Evolutionary conservation across 2,888 invertebrate species (phyloP), one percentile per base, ranked within the genome.

Genomic region (Sphinx pinastri): DNA sequence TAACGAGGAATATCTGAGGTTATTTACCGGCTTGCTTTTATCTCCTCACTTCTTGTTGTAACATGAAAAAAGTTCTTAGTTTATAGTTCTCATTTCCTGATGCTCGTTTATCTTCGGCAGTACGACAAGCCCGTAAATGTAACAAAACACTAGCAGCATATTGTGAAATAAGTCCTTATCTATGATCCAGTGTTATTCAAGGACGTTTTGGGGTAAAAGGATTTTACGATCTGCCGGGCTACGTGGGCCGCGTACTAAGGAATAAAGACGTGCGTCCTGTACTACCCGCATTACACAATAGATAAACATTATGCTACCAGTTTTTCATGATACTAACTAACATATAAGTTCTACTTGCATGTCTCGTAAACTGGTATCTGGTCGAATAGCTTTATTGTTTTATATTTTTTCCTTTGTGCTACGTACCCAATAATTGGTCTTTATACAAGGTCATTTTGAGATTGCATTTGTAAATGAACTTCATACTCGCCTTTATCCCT

Each of bases 181-280:
- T 81, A 77, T 83, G 84, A 84, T 83, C 81, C 83, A 85, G 79
- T 81, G 80, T 79, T 83, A 83, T 79, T 83, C 82, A 83, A 80
- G 83, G 84, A 77, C 78, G 76, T 84, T 82, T 82, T 79, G 80
- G 77, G 83, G 77, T 77, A 80, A 83, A 84, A 81, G 81, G 83
- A 83, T 85, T 85, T 84, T 84, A 85, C 84, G 85, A 85, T 79
- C 81, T 80, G 76, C 75, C 78, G 70, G 75, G 73, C 77, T 81
- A 84, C 84, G 85, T 84, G 84, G 80, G 80, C 71, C 67, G 84
- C 80, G 76, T 84, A 79, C 81, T 75, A 80, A 83, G 74, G 76
- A 76, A 77, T 78, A 77, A 78, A 81, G 78, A 79, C 80, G 78
- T 81, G 79, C 79, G 79, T 77, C 74, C 76, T 79, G 78, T 77